Evolutionary conservation across 2,888 invertebrate species (phyloP).

Genomic region (Bombylius major): DNA sequence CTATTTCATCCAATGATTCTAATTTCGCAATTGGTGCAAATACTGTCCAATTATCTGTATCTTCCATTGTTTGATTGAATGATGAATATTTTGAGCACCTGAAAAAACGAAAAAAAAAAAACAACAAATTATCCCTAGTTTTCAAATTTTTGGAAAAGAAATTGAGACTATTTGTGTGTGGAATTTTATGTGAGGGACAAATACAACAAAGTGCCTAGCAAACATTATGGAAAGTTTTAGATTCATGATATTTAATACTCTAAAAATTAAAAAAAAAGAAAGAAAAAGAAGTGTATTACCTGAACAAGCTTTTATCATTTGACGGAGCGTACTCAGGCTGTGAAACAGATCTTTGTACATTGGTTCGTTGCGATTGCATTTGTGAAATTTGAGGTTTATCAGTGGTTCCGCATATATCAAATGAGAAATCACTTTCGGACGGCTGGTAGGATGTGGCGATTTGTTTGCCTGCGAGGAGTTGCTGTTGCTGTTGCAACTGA

Average conservation of each 20-base stretch:
- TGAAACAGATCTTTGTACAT: slow-evolving; percentile 24
- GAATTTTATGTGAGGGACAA: neutral
- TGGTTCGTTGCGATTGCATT: slow-evolving; percentile 19
- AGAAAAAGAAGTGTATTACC: slow-evolving; percentile 10
- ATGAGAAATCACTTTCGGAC: slow-evolving; percentile 27
- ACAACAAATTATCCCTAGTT: neutral
- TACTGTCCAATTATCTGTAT: slow-evolving; percentile 24
- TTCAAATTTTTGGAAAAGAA: neutral
- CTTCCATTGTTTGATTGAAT: slow-evolving; percentile 25
- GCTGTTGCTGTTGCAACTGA: slow-evolving; percentile 18
- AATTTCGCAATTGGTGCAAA: slow-evolving; percentile 50
- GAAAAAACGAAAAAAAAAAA: slow-evolving; percentile 2
- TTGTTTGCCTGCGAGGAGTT: slow-evolving; percentile 18
- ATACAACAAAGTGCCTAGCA: neutral
- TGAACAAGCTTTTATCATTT: slow-evolving; percentile 23
- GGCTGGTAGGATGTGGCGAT: slow-evolving; percentile 23
- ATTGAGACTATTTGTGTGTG: too few relatives aligned
- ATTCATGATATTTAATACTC: too few relatives aligned
- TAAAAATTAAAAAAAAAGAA: too few relatives aligned
- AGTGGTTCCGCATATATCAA: slow-evolving; percentile 20
- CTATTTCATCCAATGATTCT: slow-evolving; percentile 52
- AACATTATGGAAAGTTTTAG: too few relatives aligned
- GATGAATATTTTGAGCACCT: slow-evolving; percentile 26
- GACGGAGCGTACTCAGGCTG: slow-evolving; percentile 22
- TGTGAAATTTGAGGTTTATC: slow-evolving; percentile 16